These are phyloP conservation scores for Nephrocerus scutellatus DNA, from an alignment of 2,888 invertebrate genomes.

Conservation along the genomic window DNA sequence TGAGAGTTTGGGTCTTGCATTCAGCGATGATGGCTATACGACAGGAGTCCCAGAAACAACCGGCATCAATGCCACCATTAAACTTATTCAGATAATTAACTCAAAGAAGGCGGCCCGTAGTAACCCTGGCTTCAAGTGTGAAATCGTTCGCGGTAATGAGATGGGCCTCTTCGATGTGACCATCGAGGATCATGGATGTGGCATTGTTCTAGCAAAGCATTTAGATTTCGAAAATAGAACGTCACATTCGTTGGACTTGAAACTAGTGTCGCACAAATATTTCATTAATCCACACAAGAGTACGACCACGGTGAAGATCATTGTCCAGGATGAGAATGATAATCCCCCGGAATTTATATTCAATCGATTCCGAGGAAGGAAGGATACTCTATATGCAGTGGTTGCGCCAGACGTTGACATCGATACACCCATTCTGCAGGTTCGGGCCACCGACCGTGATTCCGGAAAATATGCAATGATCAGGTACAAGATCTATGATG, in stretches of 20 bases:
- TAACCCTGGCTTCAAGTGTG: constrained; percentile 61
- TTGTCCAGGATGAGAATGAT: constrained; percentile 81
- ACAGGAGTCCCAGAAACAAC: constrained; percentile 68
- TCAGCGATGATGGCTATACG: constrained; percentile 79
- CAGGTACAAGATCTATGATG: constrained; percentile 54
- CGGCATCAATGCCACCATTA: constrained; percentile 43
- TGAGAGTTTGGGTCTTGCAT: constrained; percentile 61
- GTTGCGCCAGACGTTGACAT: constrained; percentile 67
- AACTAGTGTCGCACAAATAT: constrained; percentile 72
- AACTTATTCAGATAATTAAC: constrained; percentile 46
- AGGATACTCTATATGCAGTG: constrained; percentile 72
- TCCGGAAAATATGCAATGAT: constrained; percentile 75
- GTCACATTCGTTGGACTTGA: constrained; percentile 67
- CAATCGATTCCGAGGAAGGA: constrained; percentile 55
- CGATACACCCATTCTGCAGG: constrained; percentile 69
- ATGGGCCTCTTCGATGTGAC: constrained; percentile 59
- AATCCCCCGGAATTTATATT: constrained; percentile 78
- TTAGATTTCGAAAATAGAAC: constrained; percentile 74
- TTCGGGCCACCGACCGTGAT: constrained; percentile 82
- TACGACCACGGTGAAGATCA: constrained; percentile 68
- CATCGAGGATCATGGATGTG: constrained; percentile 75
- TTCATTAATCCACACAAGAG: constrained; percentile 71
- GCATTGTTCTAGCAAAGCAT: constrained; percentile 61
- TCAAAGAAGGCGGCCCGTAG: constrained; percentile 40
- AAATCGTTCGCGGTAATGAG: constrained; percentile 70